Conservation (phyloP, 2,113 vertebrate species). For the Nicator chloris region DNA sequence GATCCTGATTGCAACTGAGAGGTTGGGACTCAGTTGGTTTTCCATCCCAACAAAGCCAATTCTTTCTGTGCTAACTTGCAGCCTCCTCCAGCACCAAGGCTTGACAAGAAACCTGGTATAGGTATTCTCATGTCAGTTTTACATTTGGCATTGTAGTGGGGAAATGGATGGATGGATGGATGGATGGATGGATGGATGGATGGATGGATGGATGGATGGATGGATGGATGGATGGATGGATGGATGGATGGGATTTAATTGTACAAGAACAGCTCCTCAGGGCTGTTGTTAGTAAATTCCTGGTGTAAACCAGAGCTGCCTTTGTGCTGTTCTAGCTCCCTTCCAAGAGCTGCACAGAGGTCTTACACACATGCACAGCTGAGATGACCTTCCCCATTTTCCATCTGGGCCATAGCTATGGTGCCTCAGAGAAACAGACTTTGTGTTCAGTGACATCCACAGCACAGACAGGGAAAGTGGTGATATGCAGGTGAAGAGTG, state of each 20-base stretch:
- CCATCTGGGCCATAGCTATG: neutral
- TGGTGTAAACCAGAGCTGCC: neutral
- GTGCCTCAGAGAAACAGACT: neutral
- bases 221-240: neutral
- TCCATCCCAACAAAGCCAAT: neutral
- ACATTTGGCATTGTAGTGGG: neutral
- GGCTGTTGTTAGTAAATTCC: neutral
- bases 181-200: neutral
- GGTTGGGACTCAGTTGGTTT: neutral
- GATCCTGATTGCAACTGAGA: neutral
- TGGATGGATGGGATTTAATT: neutral
- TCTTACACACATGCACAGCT: fast-evolving
- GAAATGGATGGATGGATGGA: neutral
- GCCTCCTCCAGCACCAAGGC: neutral
- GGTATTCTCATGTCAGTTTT: neutral
- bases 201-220: neutral
- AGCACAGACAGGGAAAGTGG: neutral
- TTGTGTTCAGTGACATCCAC: neutral
- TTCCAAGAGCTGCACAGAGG: neutral
- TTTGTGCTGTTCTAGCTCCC: neutral
- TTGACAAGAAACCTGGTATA: neutral
- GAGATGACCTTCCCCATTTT: neutral
- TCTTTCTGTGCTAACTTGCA: neutral
- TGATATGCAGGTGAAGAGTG: neutral
- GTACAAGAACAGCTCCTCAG: neutral